phyloP scores from a whole-genome alignment of 2,113 vertebrate species.

The Columba janthina region DNA sequence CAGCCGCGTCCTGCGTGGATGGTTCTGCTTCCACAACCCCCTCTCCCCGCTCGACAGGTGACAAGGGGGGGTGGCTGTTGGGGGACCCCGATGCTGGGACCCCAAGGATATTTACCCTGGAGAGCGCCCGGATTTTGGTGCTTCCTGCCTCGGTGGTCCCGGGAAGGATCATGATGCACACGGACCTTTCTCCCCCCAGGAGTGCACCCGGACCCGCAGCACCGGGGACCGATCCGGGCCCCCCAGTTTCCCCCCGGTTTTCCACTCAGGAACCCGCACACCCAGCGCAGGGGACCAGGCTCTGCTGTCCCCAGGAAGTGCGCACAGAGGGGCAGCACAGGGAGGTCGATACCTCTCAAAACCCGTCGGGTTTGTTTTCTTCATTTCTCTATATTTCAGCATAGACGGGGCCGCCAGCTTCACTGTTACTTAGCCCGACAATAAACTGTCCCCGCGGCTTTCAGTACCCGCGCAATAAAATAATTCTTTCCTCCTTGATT shows the following conservation, averaged over 20 bases:
- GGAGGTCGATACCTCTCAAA: background rate
- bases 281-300: no score
- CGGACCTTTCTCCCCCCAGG: background rate
- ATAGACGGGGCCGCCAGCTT: accelerated
- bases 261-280: no score
- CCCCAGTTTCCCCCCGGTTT: accelerated
- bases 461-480: background rate
- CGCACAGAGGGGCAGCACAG: background rate
- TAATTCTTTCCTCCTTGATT: accelerated
- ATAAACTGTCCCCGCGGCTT: accelerated
- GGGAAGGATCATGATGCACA: accelerated
- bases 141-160: background rate
- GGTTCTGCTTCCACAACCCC: background rate
- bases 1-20: accelerated
- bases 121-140: background rate
- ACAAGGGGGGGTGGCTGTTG: background rate
- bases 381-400: accelerated
- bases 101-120: no score
- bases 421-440: background rate
- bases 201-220: background rate
- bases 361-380: accelerated
- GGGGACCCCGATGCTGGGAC: background rate
- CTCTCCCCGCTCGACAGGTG: background rate
- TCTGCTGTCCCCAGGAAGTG: background rate
- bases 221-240: accelerated